Base-by-base conservation (phyloP, 1,140 invertebrate species). In the Pseudomyrmex pallidus region DNA sequence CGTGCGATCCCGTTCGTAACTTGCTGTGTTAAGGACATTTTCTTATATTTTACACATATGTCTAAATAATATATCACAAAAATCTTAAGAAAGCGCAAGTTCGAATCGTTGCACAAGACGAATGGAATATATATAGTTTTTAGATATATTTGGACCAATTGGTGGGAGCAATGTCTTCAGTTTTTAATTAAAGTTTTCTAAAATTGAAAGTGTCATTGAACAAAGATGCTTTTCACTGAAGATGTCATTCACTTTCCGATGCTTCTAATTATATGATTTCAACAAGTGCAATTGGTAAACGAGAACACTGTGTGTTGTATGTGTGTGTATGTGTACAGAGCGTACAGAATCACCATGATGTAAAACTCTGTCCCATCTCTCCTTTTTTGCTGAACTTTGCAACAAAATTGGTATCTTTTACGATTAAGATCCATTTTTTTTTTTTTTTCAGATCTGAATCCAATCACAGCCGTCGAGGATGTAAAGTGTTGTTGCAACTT, bases 391-490 rank as follows among this genome's bases (percentile, higher is more conserved):
- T 57, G 66, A 87, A 80, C 9, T 78, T 66, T 61, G 52, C 77
- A 57, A 76, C 74, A 22, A 84, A 85, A n/a, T 68, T 80, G 48
- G 54, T 74, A 76, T 64, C 83, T 84, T 77, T 62, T 68, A 74
- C 25, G 78, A 84, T 82, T 64, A 82, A 57, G 52, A 89, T 63
- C 59, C 80, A 67, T 74, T 72, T 74, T 35, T 35, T 35, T 25
- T 25, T 25, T 35, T 35, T 35, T 35, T 48, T 83, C 54, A 85
- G 77, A 83, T 85, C 67, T 89, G 85, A 74, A 89, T 68, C 76
- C 70, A 82, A 87, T 92, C 91, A 92, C 91, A 92, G 91, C 91
- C 91, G 86, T 92, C 64, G 76, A 85, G 84, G 88, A 91, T 92
- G 89, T 88, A 84, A 89, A 74, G 67, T 80, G 68, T 82, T 80